phyloP scores from a whole-genome alignment of 1,140 invertebrate genomes.

The Helicoverpa armigera region DNA sequence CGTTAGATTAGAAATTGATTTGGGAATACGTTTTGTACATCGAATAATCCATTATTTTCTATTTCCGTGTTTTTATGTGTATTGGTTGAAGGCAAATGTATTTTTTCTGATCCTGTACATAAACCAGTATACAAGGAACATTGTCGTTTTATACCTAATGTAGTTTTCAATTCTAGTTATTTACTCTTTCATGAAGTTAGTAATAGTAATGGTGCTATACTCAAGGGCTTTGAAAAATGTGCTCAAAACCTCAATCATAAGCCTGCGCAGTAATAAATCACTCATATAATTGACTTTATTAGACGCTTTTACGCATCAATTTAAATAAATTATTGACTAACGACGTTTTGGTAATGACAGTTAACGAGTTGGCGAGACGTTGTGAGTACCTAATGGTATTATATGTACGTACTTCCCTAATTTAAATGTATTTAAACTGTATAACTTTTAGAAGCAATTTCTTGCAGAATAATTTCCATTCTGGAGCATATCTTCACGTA shows the following conservation, averaged over 20 bases:
- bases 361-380: constrained; percentile 38
- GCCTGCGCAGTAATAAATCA: constrained; percentile 17
- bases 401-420: neutral
- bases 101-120: no score
- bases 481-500: no score
- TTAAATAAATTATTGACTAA: constrained; percentile 51
- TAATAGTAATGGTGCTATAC: neutral
- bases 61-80: neutral
- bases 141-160: no score
- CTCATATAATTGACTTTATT: constrained; percentile 41
- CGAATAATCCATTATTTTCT: neutral
- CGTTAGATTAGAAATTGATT: neutral
- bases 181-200: neutral
- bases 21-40: neutral
- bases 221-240: neutral
- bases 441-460: neutral
- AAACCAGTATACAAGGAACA: no score
- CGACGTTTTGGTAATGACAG: constrained; percentile 40
- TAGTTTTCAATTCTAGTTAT: neutral
- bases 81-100: neutral
- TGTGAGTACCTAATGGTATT: constrained; percentile 19
- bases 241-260: neutral
- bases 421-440: neutral
- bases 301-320: constrained; percentile 47
- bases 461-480: no score